phyloP scores from a whole-genome alignment of 2,113 vertebrate genomes.

The Osmerus mordax region DNA sequence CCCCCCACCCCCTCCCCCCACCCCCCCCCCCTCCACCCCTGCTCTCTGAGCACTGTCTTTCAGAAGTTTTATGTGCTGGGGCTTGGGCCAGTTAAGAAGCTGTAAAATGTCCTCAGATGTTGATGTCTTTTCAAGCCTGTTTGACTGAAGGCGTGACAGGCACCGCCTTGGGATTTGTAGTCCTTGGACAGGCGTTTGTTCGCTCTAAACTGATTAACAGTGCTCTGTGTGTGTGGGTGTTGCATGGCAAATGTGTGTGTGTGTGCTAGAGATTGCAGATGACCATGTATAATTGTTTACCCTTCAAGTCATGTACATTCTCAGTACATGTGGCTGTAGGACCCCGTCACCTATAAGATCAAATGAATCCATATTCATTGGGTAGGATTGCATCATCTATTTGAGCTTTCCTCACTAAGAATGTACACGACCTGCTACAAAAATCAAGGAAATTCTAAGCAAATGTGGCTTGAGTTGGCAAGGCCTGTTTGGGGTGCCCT shows the following conservation, averaged over 20 bases:
- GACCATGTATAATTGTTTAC: no score
- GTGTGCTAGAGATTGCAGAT: no score
- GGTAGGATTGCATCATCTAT: conserved; percentile 4
- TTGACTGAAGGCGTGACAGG: conserved; percentile 52
- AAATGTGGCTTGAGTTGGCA: conserved; percentile 31
- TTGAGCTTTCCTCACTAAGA: conserved; percentile 7
- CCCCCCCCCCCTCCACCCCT: conserved; percentile 24
- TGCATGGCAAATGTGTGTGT: neutral
- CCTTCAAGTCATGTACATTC: no score
- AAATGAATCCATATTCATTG: neutral
- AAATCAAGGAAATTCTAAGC: conserved; percentile 7
- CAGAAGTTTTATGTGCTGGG: conserved; percentile 66
- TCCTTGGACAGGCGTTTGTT: conserved; percentile 43
- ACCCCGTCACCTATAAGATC: no score
- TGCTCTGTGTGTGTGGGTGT: conserved; percentile 5
- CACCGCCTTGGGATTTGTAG: conserved; percentile 48
- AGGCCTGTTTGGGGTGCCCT: conserved; percentile 18
- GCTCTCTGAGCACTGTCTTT: conserved; percentile 41
- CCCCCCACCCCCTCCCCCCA: conserved; percentile 8
- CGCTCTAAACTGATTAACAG: conserved; percentile 38
- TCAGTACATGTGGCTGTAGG: no score
- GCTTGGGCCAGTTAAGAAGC: conserved; percentile 61
- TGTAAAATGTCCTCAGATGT: conserved; percentile 65
- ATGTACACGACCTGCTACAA: conserved; percentile 4
- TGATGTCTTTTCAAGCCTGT: conserved; percentile 70